phyloP scores from a whole-genome alignment of 1,140 invertebrate species.

The Drosophila orena region DNA sequence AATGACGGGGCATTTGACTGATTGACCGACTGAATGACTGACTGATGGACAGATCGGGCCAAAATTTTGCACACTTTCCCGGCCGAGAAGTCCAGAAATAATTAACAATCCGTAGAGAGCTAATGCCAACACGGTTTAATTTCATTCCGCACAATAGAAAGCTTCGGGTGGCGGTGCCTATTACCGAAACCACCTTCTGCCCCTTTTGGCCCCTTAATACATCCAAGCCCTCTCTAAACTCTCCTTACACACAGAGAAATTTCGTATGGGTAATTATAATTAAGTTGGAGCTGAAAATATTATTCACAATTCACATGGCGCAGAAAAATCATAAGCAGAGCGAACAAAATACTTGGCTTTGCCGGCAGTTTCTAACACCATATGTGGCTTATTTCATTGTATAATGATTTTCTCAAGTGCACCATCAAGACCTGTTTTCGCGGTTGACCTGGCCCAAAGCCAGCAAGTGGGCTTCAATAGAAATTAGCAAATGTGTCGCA shows the following conservation, averaged over 20 bases:
- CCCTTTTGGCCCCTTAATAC: slow-evolving; percentile 20
- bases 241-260: slow-evolving; percentile 12
- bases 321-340: background rate
- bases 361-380: too few species aligned
- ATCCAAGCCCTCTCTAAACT: background rate
- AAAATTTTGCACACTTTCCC: slow-evolving; percentile 74
- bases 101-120: slow-evolving; percentile 61
- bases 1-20: slow-evolving; percentile 74
- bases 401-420: slow-evolving; percentile 9
- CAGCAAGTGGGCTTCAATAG: slow-evolving; percentile 75
- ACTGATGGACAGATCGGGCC: slow-evolving; percentile 32
- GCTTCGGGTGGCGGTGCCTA: slow-evolving; percentile 56
- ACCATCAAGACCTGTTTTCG: slow-evolving; percentile 73
- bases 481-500: slow-evolving; percentile 84
- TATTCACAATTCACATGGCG: background rate
- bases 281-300: background rate
- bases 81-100: slow-evolving; percentile 54
- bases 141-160: slow-evolving; percentile 74
- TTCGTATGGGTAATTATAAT: background rate
- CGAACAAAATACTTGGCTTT: too few species aligned
- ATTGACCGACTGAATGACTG: slow-evolving; percentile 48
- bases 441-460: slow-evolving; percentile 57
- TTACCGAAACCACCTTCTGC: slow-evolving; percentile 31
- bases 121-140: slow-evolving; percentile 81
- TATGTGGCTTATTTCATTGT: too few species aligned